Percentiles rank a stretch among this genome's conserved stretches.
Conservation (phyloP, 2,888 invertebrate species). For the Endomychus coccineus region DNA sequence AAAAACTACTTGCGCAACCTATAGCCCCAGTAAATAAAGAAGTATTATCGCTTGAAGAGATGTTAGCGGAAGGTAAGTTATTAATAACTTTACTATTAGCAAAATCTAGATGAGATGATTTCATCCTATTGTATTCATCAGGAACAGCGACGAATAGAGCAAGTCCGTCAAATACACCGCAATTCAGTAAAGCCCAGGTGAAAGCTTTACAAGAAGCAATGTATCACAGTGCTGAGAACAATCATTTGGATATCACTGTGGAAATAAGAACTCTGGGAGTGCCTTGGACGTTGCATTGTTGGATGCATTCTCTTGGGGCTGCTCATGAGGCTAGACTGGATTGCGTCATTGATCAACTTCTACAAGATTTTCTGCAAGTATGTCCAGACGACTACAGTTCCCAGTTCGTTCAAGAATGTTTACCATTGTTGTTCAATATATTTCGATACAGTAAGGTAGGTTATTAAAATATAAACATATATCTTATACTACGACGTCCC, state of each 20-base stretch:
- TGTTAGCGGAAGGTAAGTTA: constrained; percentile 73
- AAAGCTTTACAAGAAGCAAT: constrained; percentile 85
- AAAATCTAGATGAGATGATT: neutral
- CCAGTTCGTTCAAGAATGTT: constrained; percentile 83
- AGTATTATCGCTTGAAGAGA: constrained; percentile 80
- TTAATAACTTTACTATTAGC: neutral
- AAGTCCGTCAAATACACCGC: constrained; percentile 37
- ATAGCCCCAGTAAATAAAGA: constrained; percentile 60
- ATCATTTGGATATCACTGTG: constrained; percentile 82
- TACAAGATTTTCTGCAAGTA: constrained; percentile 85
- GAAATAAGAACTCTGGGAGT: constrained; percentile 80
- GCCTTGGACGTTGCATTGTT: constrained; percentile 87
- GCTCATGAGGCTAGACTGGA: constrained; percentile 79
- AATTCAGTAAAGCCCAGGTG: constrained; percentile 72
- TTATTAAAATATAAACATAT: constrained; percentile 4
- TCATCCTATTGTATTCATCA: constrained; percentile 9
- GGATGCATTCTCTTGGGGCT: constrained; percentile 83
- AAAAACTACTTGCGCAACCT: constrained; percentile 70
- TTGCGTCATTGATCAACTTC: constrained; percentile 76
- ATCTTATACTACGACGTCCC: no score
- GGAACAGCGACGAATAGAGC: constrained; percentile 30
- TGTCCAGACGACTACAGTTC: constrained; percentile 85
- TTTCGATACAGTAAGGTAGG: constrained; percentile 81
- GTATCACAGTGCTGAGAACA: constrained; percentile 90
- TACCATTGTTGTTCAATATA: constrained; percentile 83